Evolutionary conservation across 2,888 invertebrate genomes (phyloP), one percentile per base, ranked within the genome.

Genomic region (Elaeidobius kamerunicus): DNA sequence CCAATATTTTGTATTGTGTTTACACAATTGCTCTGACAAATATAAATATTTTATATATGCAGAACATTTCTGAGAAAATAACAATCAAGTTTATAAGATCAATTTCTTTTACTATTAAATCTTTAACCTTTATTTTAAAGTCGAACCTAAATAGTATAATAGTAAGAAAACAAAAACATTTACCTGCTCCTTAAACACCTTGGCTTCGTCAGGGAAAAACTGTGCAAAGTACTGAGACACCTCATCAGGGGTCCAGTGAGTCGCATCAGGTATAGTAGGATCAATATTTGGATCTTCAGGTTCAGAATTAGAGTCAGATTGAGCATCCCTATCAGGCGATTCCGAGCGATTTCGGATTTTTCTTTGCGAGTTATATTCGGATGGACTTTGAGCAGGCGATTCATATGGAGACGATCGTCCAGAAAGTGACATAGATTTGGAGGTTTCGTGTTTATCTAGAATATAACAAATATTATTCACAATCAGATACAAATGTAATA

Each of bases 101-200:
- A n/a, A n/a, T n/a, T n/a, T n/a, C n/a, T n/a, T n/a, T n/a, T n/a
- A n/a, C n/a, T n/a, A n/a, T n/a, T n/a, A n/a, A n/a, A n/a, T n/a
- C n/a, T n/a, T n/a, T n/a, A n/a, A n/a, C n/a, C n/a, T n/a, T n/a
- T n/a, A n/a, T n/a, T n/a, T n/a, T n/a, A n/a, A n/a, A n/a, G n/a
- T n/a, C n/a, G n/a, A n/a, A n/a, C n/a, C n/a, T n/a, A n/a, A n/a
- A n/a, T n/a, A n/a, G n/a, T n/a, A n/a, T n/a, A n/a, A n/a, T n/a
- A n/a, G n/a, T n/a, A n/a, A 30, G 12, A 30, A 30, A 30, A 30
- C 12, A 30, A 23, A 9, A 23, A 23, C 23, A 23, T 23, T 67
- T 71, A 88, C 92, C 78, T 94, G 91, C 60, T 89, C 85, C 67
- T 81, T 81, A 61, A 96, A 89, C 23, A 88, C 82, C 50, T 83